Conservation (phyloP, 1,140 invertebrate species). For the Dufourea novaeangliae region DNA sequence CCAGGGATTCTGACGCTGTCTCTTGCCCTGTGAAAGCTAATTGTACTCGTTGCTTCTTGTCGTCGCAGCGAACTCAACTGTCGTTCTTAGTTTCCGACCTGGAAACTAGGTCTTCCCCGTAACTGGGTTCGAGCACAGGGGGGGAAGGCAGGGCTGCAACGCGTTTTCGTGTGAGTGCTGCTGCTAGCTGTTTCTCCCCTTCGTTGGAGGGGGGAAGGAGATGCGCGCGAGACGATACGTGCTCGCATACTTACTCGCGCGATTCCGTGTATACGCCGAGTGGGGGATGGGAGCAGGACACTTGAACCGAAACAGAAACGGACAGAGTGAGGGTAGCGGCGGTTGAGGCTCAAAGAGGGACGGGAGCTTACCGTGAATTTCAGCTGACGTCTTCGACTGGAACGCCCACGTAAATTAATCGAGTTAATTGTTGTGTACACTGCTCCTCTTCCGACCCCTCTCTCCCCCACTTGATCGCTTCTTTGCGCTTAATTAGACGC, state of each 20-base stretch:
- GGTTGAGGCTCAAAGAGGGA: background rate
- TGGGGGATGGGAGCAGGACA: background rate
- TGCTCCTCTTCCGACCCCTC: no score
- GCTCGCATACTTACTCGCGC: slow-evolving; percentile 5
- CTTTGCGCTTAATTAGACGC: slow-evolving; percentile 65
- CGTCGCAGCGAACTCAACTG: slow-evolving; percentile 50
- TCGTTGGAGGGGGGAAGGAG: slow-evolving; percentile 13
- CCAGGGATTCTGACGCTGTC: slow-evolving; percentile 36
- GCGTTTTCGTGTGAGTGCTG: background rate
- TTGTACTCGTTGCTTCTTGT: slow-evolving; percentile 64
- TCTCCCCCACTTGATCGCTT: slow-evolving; percentile 50
- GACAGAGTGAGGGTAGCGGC: slow-evolving; percentile 1
- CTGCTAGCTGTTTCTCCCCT: background rate
- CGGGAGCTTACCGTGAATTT: slow-evolving; percentile 45
- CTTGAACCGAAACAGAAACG: background rate
- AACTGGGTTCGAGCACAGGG: slow-evolving; percentile 33
- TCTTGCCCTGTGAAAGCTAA: slow-evolving; percentile 57
- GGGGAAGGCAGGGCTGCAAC: no score
- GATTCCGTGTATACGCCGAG: slow-evolving; percentile 17
- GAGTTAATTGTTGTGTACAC: slow-evolving; percentile 66
- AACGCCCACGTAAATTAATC: slow-evolving; percentile 65
- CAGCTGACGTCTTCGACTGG: slow-evolving; percentile 62
- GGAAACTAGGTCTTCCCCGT: slow-evolving; percentile 60
- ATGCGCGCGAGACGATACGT: slow-evolving; percentile 16
- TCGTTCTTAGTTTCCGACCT: slow-evolving; percentile 57